Percentiles rank a stretch among this genome's conserved stretches.
These are phyloP conservation scores for Drosophila pseudoobscura DNA, from an alignment of 1,140 invertebrate species.

Conservation along the genomic window DNA sequence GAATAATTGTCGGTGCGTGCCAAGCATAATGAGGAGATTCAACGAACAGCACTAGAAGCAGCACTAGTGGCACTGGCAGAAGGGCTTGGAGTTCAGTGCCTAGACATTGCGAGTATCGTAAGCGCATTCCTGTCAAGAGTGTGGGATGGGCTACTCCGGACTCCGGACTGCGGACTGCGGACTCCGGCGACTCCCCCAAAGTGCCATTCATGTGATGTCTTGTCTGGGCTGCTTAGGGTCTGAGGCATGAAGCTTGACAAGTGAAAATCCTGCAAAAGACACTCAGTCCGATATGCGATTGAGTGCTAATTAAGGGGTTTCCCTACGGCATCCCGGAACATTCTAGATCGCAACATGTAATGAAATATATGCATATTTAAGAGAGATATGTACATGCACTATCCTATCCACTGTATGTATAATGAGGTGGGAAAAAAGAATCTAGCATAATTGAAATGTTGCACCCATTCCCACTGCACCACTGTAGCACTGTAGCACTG, in stretches of 20 bases:
- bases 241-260: conserved; percentile 12
- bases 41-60: conserved; percentile 19
- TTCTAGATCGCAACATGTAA: conserved; percentile 17
- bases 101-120: conserved; percentile 31
- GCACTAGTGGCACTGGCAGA: conserved; percentile 9
- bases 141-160: conserved; percentile 23
- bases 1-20: conserved; percentile 78
- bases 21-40: conserved; percentile 63
- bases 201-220: conserved; percentile 7
- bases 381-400: background rate
- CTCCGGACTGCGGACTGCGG: too few species aligned
- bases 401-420: too few species aligned
- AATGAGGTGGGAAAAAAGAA: conserved; percentile 6
- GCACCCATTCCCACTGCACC: conserved; percentile 25
- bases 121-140: conserved; percentile 30
- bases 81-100: conserved; percentile 49
- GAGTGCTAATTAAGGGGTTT: conserved; percentile 32
- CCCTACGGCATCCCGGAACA: conserved; percentile 52
- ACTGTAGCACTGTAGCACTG: background rate
- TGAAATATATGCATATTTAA: conserved; percentile 39
- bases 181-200: background rate
- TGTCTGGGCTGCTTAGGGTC: conserved; percentile 26
- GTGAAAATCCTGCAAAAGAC: conserved; percentile 2
- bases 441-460: conserved; percentile 52
- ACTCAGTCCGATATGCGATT: conserved; percentile 7